Conservation (phyloP, 2,797 vertebrate species). For the Xiphophorus birchmanni region DNA sequence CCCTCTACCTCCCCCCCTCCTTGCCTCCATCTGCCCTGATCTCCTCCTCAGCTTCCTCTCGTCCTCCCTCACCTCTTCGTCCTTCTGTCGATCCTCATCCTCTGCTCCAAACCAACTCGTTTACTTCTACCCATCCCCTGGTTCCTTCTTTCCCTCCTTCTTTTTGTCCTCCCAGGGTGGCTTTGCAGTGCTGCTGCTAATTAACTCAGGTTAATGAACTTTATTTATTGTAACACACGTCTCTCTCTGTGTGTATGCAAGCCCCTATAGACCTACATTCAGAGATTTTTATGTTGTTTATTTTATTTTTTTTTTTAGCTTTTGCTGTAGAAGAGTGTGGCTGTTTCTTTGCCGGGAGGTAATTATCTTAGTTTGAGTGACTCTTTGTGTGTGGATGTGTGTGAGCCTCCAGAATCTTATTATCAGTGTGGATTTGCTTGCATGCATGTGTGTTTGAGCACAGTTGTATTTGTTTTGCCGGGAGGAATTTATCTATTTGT, state of each 20-base stretch:
- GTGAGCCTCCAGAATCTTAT: slow-evolving; percentile 30
- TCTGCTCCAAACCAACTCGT: slow-evolving; percentile 20
- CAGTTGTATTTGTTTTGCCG: slow-evolving; percentile 48
- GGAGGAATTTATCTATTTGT: slow-evolving; percentile 47
- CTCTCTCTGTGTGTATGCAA: slow-evolving; percentile 6
- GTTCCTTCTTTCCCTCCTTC: slow-evolving; percentile 41
- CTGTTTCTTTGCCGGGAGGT: slow-evolving; percentile 25
- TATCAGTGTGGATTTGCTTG: slow-evolving; percentile 33
- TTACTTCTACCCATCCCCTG: slow-evolving; percentile 41
- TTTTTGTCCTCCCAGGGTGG: slow-evolving; percentile 42
- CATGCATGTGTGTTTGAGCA: slow-evolving; percentile 25
- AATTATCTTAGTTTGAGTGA: slow-evolving; percentile 29
- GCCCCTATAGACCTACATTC: slow-evolving; percentile 1
- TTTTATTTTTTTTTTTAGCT: slow-evolving; percentile 6
- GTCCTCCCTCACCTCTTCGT: slow-evolving; percentile 49
- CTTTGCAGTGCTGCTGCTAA: slow-evolving; percentile 51
- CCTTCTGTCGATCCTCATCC: slow-evolving; percentile 50
- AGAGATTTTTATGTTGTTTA: slow-evolving; percentile 28
- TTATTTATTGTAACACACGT: slow-evolving; percentile 47
- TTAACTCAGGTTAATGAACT: slow-evolving; percentile 62
- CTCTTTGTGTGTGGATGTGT: slow-evolving; percentile 6
- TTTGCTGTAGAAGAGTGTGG: neutral
- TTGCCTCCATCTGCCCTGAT: slow-evolving; percentile 56
- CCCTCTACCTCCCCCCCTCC: slow-evolving; percentile 37
- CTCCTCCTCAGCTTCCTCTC: slow-evolving; percentile 43